Conservation (phyloP, 1,140 invertebrate genomes). For the Drosophila serrata region DNA sequence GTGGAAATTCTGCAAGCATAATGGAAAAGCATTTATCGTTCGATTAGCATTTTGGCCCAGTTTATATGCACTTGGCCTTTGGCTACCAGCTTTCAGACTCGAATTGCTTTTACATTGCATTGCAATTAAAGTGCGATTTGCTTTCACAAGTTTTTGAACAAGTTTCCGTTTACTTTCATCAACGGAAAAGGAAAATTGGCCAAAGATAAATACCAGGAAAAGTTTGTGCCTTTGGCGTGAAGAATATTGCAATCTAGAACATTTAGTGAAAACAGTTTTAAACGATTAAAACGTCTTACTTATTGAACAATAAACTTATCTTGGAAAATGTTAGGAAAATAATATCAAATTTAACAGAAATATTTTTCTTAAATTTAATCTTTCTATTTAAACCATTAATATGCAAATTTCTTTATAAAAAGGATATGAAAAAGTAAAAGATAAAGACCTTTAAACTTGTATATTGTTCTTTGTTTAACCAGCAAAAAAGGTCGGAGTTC, state of each 20-base stretch:
- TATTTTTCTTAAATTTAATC: background rate
- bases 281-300: background rate
- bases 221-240: background rate
- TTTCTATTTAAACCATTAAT: background rate
- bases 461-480: conserved; percentile 1
- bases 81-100: conserved; percentile 9
- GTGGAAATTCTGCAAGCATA: background rate
- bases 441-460: background rate
- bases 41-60: conserved; percentile 22
- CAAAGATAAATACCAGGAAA: conserved; percentile 1
- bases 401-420: background rate
- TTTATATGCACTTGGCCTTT: background rate
- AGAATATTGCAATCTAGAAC: background rate
- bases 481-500: background rate
- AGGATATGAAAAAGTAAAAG: too few relatives aligned
- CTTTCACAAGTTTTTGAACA: background rate
- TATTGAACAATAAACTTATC: background rate
- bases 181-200: conserved; percentile 5
- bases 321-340: background rate
- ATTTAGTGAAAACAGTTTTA: background rate
- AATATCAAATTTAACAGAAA: too few relatives aligned
- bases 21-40: conserved; percentile 15
- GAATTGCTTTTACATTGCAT: background rate
- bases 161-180: conserved; percentile 5
- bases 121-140: conserved; percentile 15